These are phyloP conservation scores for Colossoma macropomum DNA, from an alignment of 2,113 vertebrate genomes.

Conservation along the genomic window DNA sequence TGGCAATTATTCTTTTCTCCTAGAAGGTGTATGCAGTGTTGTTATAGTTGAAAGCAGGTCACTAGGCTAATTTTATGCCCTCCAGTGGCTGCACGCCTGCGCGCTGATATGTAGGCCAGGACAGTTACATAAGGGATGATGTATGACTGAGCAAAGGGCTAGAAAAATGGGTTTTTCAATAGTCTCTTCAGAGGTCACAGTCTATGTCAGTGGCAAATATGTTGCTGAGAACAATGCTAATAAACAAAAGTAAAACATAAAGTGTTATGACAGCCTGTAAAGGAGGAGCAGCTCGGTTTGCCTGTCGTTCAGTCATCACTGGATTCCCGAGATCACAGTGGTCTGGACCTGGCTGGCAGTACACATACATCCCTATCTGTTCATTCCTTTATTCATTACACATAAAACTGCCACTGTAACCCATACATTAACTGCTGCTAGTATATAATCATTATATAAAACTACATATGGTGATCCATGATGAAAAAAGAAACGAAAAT, in stretches of 20 bases:
- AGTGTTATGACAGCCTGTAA: not conserved
- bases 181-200: not conserved
- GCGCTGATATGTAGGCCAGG: slow-evolving; percentile 67
- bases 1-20: slow-evolving; percentile 12
- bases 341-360: not conserved
- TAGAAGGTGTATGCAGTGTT: slow-evolving; percentile 14
- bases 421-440: not conserved
- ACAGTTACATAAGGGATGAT: slow-evolving; percentile 68
- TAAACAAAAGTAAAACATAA: not conserved
- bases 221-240: not conserved
- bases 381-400: not conserved
- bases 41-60: slow-evolving; percentile 65
- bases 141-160: slow-evolving; percentile 25
- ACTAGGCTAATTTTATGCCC: slow-evolving; percentile 62
- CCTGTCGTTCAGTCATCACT: not conserved
- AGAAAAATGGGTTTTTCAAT: slow-evolving; percentile 2
- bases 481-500: too few relatives aligned
- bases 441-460: too few relatives aligned
- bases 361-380: not conserved
- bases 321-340: not conserved
- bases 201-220: not conserved
- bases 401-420: not conserved
- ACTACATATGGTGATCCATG: too few relatives aligned
- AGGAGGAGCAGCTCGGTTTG: not conserved
- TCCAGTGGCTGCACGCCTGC: slow-evolving; percentile 54